phyloP scores from a whole-genome alignment of 1,140 invertebrate species.

The Goniozus legneri region DNA sequence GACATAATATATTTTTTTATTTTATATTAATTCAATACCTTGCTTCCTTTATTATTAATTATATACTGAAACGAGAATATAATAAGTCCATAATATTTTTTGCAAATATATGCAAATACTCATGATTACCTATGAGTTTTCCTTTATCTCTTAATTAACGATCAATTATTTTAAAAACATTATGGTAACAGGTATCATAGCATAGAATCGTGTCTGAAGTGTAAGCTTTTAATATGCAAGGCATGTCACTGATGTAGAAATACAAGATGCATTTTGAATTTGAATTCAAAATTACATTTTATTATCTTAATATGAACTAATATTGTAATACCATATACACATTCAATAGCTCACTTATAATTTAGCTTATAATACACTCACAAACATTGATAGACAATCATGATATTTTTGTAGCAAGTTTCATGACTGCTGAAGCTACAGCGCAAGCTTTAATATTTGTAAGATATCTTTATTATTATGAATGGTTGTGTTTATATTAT shows the following conservation, averaged over 20 bases:
- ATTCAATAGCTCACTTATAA: slow-evolving; percentile 54
- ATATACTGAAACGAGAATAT: too few relatives aligned
- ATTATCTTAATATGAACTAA: slow-evolving; percentile 55
- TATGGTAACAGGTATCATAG: too few relatives aligned
- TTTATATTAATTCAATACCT: too few relatives aligned
- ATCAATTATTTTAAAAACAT: too few relatives aligned
- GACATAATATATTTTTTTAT: too few relatives aligned
- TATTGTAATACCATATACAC: slow-evolving; percentile 55
- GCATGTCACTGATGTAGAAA: not conserved
- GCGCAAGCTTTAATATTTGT: slow-evolving; percentile 51
- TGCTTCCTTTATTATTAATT: too few relatives aligned
- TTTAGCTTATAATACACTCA: slow-evolving; percentile 54
- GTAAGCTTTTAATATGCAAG: too few relatives aligned
- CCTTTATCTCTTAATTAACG: too few relatives aligned
- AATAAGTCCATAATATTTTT: too few relatives aligned
- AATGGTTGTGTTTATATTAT: slow-evolving; percentile 25
- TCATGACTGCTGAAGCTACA: slow-evolving; percentile 51
- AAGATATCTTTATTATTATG: slow-evolving; percentile 41
- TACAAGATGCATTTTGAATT: slow-evolving; percentile 25
- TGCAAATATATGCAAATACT: too few relatives aligned
- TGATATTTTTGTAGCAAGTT: slow-evolving; percentile 48
- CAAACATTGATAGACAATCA: slow-evolving; percentile 55
- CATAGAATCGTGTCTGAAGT: too few relatives aligned
- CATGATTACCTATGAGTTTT: too few relatives aligned
- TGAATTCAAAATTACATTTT: slow-evolving; percentile 56